phyloP scores from a whole-genome alignment of 2,113 vertebrate genomes.

The Gadus chalcogrammus region DNA sequence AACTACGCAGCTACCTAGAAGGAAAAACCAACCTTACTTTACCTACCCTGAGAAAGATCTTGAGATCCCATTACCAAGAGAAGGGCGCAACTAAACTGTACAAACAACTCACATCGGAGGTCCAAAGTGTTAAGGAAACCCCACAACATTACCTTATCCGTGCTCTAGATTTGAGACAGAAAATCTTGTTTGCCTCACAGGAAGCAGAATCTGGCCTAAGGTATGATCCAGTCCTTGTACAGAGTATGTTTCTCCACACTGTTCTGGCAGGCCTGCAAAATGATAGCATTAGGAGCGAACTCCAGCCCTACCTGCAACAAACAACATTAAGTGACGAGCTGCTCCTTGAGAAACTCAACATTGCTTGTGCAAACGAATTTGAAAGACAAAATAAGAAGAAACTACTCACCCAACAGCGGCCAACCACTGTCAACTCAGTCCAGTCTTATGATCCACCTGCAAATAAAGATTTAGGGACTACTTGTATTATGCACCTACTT shows the following conservation, averaged over 20 bases:
- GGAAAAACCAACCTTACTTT: slow-evolving; percentile 7
- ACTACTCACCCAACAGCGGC: not conserved
- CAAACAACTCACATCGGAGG: slow-evolving; percentile 4
- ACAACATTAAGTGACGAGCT: slow-evolving; percentile 1
- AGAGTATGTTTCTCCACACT: slow-evolving; percentile 6
- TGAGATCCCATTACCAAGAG: slow-evolving; percentile 6
- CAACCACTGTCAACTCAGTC: not conserved
- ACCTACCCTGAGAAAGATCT: not conserved
- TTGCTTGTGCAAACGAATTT: not conserved
- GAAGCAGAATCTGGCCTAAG: slow-evolving; percentile 12
- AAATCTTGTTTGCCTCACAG: slow-evolving; percentile 2
- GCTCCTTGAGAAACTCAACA: slow-evolving; percentile 12
- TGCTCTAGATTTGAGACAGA: not conserved
- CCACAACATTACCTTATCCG: not conserved
- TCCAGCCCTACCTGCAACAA: slow-evolving; percentile 13
- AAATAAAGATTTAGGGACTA: not conserved
- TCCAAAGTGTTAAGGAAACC: slow-evolving; percentile 5
- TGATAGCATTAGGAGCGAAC: slow-evolving; percentile 8
- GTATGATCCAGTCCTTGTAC: slow-evolving; percentile 3
- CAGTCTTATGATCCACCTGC: not conserved
- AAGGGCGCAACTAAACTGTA: slow-evolving; percentile 1
- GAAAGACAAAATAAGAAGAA: slow-evolving; percentile 13
- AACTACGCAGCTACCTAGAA: slow-evolving; percentile 6
- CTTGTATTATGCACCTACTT: too few species aligned
- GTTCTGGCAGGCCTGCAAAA: slow-evolving; percentile 12